phyloP scores from a whole-genome alignment of 2,113 vertebrate genomes.

The Hyperoodon ampullatus region DNA sequence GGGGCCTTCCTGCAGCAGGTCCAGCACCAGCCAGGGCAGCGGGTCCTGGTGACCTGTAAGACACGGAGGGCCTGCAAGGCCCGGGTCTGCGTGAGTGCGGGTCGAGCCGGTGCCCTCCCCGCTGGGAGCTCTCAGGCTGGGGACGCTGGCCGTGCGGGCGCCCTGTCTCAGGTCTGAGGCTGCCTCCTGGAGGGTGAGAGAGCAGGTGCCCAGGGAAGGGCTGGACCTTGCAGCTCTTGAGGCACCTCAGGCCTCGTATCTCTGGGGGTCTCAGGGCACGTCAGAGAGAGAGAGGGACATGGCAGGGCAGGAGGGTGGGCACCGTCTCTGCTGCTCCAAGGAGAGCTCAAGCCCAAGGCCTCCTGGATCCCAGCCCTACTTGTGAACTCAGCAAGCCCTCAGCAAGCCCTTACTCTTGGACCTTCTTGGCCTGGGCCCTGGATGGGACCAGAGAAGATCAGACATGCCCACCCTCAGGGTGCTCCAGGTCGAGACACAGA shows the following conservation, averaged over 20 bases:
- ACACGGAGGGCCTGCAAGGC: background rate
- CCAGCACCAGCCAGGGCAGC: background rate
- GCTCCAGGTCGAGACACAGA: accelerated
- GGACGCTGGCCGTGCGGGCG: too few species aligned
- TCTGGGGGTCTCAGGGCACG: background rate
- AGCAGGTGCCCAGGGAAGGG: background rate
- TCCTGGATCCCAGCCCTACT: background rate
- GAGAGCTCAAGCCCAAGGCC: background rate
- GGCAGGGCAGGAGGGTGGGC: background rate
- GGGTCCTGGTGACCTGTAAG: background rate
- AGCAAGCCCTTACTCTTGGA: background rate
- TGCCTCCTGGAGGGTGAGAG: too few species aligned
- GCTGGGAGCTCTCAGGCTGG: accelerated
- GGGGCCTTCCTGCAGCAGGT: conserved; percentile 1
- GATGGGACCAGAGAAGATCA: background rate
- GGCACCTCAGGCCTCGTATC: background rate
- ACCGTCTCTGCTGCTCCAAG: background rate
- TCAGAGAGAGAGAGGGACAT: background rate
- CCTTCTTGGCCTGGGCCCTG: background rate
- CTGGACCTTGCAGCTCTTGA: background rate
- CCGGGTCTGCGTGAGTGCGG: accelerated
- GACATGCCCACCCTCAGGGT: background rate
- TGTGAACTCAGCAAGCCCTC: background rate
- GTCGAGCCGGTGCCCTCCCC: accelerated
- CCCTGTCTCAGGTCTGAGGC: background rate